A percentile compares a stretch with the other conserved stretches of the same genome.
Conservation (phyloP, 2,113 vertebrate genomes). For the Excalfactoria chinensis region DNA sequence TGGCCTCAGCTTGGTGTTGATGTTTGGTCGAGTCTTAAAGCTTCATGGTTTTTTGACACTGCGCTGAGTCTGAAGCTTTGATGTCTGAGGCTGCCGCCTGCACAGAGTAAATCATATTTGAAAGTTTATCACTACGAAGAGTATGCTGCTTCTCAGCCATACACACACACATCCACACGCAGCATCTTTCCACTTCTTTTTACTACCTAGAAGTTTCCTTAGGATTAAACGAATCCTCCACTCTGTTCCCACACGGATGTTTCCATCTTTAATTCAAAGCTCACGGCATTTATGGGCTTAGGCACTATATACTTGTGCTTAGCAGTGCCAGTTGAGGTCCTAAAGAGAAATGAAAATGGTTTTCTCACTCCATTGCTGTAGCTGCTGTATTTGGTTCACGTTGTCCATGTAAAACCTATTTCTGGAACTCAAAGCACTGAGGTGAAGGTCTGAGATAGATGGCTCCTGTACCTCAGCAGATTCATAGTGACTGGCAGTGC, state of each 20-base stretch:
- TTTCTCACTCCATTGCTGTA: not conserved
- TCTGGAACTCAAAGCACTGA: not conserved
- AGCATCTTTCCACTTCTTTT: not conserved
- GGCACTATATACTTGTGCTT: not conserved
- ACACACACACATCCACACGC: not conserved
- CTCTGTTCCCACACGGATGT: not conserved
- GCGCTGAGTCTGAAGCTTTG: constrained; percentile 70
- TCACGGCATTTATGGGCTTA: not conserved
- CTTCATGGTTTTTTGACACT: constrained; percentile 73
- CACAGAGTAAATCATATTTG: constrained; percentile 70
- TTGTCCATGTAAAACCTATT: not conserved
- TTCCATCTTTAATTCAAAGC: constrained; percentile 3
- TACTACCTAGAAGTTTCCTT: not conserved
- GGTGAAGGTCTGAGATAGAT: not conserved
- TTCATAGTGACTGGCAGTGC: not conserved
- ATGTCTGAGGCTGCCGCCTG: constrained; percentile 68
- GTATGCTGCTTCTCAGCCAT: constrained; percentile 20
- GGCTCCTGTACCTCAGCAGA: not conserved
- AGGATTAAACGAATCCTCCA: constrained; percentile 19
- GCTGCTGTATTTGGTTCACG: not conserved
- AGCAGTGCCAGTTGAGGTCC: not conserved
- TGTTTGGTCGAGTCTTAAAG: constrained; percentile 70
- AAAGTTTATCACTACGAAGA: constrained; percentile 54
- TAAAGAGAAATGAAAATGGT: not conserved
- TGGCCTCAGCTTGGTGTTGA: constrained; percentile 66